Evolutionary conservation across 2,113 vertebrate genomes (phyloP), one percentile per base, ranked within the genome.

Genomic region (Myotis davidii): DNA sequence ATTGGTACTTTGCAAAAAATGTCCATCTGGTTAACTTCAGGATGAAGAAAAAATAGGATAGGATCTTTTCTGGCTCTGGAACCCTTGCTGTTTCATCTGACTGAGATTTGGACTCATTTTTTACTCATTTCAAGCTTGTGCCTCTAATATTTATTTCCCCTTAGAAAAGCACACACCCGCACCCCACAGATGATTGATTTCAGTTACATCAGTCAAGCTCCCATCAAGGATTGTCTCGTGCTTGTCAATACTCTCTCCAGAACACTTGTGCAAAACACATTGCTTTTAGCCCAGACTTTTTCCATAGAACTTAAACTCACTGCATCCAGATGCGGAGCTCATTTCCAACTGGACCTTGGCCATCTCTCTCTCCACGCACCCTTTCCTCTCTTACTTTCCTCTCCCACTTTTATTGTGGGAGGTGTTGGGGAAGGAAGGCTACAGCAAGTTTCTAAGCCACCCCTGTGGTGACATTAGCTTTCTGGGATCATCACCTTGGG

Each of bases 11-110:
- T 5, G 59, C 59, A 9, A 85, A 81, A 42, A 29, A 23, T 45
- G 34, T 95, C 93, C 86, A 94, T 96, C 89, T 93, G 73, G 50
- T 94, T 95, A 77, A 82, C 45, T 95, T 96, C 37, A 95, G 72
- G 65, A 85, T 81, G 72, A 87, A 88, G 79, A 17, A 94, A 79
- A 94, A 86, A 65, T 29, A 32, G 42, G 32, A 45, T 37, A 65
- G 37, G 10, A 34, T 87, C 20, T 84, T 72, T 83, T 45, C 45
- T 73, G 65, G 59, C 72, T 85, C 42, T 54, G n/a, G 25, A 87
- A 37, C 16, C n/a, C 52, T 61, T 72, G 10, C 20, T 61, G 37
- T 92, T 94, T 92, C 65, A 39, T 85, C 89, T 88, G 54, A 77
- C 64, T 91, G 39, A 92, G 77, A 85, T 11, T 95, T 65, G 52